phyloP scores from a whole-genome alignment of 2,797 vertebrate genomes.

The Lacerta agilis region DNA sequence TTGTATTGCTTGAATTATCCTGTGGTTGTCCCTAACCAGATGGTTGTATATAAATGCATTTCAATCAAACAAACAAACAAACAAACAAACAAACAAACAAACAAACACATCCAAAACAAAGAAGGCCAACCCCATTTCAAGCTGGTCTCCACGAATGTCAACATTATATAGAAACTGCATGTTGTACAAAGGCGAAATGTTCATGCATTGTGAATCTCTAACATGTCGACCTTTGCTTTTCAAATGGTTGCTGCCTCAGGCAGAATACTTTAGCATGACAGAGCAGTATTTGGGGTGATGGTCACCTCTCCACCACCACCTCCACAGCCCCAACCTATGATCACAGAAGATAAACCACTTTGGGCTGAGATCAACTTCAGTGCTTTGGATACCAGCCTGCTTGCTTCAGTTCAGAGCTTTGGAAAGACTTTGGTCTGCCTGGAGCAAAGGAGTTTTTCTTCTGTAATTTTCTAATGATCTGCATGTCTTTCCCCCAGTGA shows the following conservation, averaged over 20 bases:
- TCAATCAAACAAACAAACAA: too few relatives aligned
- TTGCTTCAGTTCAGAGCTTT: too few relatives aligned
- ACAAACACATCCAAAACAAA: too few relatives aligned
- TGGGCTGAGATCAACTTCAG: neutral
- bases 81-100: too few relatives aligned
- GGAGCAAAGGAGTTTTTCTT: too few relatives aligned
- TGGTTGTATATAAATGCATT: neutral
- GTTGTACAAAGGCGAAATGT: neutral
- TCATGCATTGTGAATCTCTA: neutral
- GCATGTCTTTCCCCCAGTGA: too few relatives aligned
- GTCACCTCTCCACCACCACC: neutral
- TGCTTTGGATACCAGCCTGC: neutral
- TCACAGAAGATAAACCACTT: neutral
- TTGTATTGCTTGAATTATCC: too few relatives aligned
- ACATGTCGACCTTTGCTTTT: neutral
- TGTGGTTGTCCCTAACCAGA: neutral
- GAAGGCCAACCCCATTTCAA: neutral
- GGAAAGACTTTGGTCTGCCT: too few relatives aligned
- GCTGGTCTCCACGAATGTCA: neutral
- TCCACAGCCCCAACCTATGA: neutral
- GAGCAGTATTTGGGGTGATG: neutral
- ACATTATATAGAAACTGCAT: neutral
- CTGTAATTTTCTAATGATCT: too few relatives aligned
- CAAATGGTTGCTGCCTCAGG: neutral
- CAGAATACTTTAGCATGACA: neutral